A percentile compares a stretch with the other conserved stretches of the same genome.
phyloP scores from a whole-genome alignment of 2,113 vertebrate genomes.

The Hepsetus odoe region DNA sequence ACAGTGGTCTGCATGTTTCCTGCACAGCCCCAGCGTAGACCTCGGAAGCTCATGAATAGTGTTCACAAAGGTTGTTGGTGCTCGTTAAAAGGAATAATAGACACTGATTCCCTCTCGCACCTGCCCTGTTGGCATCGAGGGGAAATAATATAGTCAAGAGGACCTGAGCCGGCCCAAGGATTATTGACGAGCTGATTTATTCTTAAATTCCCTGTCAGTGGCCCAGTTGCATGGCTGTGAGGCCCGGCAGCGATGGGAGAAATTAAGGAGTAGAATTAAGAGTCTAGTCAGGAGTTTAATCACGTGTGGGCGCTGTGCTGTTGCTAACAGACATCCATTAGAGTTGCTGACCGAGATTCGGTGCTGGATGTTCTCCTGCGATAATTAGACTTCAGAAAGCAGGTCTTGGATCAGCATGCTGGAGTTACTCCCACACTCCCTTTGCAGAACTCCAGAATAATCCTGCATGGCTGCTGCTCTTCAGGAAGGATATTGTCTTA shows the following conservation, averaged over 20 bases:
- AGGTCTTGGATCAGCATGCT: neutral
- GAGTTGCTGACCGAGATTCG: neutral
- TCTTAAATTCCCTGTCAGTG: slow-evolving; percentile 19
- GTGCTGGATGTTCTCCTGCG: slow-evolving; percentile 2
- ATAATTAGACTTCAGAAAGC: slow-evolving; percentile 5
- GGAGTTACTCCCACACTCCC: neutral
- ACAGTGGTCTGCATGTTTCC: neutral
- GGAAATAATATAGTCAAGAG: slow-evolving; percentile 3
- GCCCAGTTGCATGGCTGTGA: neutral
- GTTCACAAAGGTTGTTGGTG: neutral
- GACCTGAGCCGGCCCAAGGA: neutral
- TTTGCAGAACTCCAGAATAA: neutral
- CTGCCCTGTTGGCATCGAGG: neutral
- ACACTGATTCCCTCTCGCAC: neutral
- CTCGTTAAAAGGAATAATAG: neutral
- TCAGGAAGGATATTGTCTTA: neutral
- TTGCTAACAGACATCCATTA: neutral
- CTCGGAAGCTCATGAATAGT: neutral
- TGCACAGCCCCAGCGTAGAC: neutral
- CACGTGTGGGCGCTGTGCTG: neutral
- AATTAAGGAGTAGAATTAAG: neutral
- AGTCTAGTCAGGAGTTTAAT: slow-evolving; percentile 1
- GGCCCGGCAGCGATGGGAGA: neutral
- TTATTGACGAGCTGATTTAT: slow-evolving; percentile 36
- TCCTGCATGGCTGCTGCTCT: neutral